Evolutionary conservation across 2,113 vertebrate genomes (phyloP).

Genomic region (Catagonus wagneri): DNA sequence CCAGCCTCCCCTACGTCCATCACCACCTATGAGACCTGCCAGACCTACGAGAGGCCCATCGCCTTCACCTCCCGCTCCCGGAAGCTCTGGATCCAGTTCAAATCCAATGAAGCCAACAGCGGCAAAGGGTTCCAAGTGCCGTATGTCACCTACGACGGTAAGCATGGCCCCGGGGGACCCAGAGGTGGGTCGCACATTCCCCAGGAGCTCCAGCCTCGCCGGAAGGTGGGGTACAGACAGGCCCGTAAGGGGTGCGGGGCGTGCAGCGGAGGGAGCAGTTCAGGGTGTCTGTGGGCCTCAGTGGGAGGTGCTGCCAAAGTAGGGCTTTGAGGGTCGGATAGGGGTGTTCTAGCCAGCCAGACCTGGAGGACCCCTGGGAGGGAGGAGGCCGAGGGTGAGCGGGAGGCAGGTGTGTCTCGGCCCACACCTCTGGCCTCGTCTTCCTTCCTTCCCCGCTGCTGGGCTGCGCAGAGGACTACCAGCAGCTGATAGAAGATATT

Average conservation of each 20-base stretch:
- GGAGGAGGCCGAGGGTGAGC: background rate
- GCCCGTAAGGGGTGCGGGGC: accelerated
- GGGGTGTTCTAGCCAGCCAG: background rate
- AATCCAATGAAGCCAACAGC: conserved; percentile 96
- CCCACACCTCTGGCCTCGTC: background rate
- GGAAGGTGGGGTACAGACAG: background rate
- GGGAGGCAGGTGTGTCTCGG: background rate
- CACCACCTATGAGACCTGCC: conserved; percentile 97
- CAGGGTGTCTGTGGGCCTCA: background rate
- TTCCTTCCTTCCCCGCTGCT: background rate
- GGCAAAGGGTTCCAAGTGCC: conserved; percentile 97
- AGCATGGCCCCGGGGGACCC: conserved; percentile 6
- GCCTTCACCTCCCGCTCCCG: conserved; percentile 96
- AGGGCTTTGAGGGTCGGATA: background rate
- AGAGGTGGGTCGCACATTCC: accelerated
- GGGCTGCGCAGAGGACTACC: conserved; percentile 94
- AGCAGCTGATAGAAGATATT: conserved; percentile 96
- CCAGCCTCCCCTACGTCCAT: conserved; percentile 94
- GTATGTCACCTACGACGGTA: conserved; percentile 96
- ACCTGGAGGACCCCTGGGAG: background rate
- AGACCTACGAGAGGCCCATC: conserved; percentile 96
- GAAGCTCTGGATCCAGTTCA: conserved; percentile 97
- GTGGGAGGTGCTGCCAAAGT: background rate
- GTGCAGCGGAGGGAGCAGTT: accelerated
- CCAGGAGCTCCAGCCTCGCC: too few species aligned